Evolutionary conservation across 37 sponge, comb jelly and placozoan species (phyloP), one percentile per base, ranked within the genome.

Genomic region (Ianthella basta): DNA sequence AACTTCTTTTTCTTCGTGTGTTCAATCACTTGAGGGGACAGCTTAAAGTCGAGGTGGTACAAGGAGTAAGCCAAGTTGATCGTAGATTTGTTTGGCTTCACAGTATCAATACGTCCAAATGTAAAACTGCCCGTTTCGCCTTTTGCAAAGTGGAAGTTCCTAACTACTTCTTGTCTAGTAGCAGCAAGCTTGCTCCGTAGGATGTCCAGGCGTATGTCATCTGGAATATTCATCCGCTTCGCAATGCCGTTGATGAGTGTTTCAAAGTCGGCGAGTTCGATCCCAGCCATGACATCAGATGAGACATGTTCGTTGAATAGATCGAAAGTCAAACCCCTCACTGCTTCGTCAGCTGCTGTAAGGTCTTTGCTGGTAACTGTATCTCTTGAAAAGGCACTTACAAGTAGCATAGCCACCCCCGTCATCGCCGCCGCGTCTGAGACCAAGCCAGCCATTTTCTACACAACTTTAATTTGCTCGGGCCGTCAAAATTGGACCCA

Each of bases 1-100:
- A 66, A 66, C 29, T 66, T 66, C 68, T 66, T 66, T 23, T 16
- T 66, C 29, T 66, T 66, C 29, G 19, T 66, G 29, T 66, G 68
- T 23, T 66, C 68, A 25, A 66, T 66, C 13, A 66, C 68, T 24
- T n/a, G 15, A 23, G 68, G 68, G 29, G 68, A 66, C 19, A 66
- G 13, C 68, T 66, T 66, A 23, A 66, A 66, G 14, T 66, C 29
- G 12, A 66, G 29, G 23, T 25, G 23, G 27, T 66, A 66, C 15
- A 66, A 24, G 23, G 68, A 19, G 23, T 66, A 66, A 66, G 68
- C 68, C 23, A 66, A 14, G 68, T 66, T 27, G 23, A 66, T 66
- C 27, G 19, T 66, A 23, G 15, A 24, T 23, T 23, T 27, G 12
- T 66, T 27, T 66, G 68, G 15, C 13, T 23, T 15, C 13, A 66